These are phyloP conservation scores for Trichogramma evanescens DNA, from an alignment of 2,888 invertebrate species.

Conservation along the genomic window DNA sequence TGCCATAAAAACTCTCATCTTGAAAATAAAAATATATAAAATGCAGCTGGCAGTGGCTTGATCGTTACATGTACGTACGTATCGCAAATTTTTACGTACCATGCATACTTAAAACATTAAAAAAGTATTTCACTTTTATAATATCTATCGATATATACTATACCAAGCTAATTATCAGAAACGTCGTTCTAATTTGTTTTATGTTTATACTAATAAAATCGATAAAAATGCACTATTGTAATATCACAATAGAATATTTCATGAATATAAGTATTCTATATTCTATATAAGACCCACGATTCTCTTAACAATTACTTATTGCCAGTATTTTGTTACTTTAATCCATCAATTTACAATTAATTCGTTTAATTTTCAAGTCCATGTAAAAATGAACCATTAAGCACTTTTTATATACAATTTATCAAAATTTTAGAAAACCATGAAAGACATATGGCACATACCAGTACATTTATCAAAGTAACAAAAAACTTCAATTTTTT, in stretches of 20 bases:
- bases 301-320: not conserved
- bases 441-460: no score
- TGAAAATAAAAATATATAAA: slow-evolving; percentile 18
- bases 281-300: not conserved
- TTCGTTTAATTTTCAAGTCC: no score
- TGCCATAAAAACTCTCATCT: not conserved
- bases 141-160: slow-evolving; percentile 4
- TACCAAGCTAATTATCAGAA: slow-evolving; percentile 2
- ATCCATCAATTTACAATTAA: not conserved
- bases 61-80: no score
- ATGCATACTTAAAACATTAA: slow-evolving; percentile 6
- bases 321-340: slow-evolving; percentile 6
- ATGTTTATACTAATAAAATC: not conserved
- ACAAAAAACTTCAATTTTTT: not conserved
- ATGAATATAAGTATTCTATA: slow-evolving; percentile 12
- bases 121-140: slow-evolving; percentile 5
- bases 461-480: not conserved
- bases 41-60: slow-evolving; percentile 24
- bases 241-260: slow-evolving; percentile 20
- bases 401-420: no score
- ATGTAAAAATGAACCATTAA: no score
- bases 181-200: not conserved
- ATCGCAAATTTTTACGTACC: not conserved
- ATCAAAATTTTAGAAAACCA: no score
- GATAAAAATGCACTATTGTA: slow-evolving; percentile 14